Conservation (phyloP, 2,888 invertebrate genomes). For the Acrocyrtus sp. region DNA sequence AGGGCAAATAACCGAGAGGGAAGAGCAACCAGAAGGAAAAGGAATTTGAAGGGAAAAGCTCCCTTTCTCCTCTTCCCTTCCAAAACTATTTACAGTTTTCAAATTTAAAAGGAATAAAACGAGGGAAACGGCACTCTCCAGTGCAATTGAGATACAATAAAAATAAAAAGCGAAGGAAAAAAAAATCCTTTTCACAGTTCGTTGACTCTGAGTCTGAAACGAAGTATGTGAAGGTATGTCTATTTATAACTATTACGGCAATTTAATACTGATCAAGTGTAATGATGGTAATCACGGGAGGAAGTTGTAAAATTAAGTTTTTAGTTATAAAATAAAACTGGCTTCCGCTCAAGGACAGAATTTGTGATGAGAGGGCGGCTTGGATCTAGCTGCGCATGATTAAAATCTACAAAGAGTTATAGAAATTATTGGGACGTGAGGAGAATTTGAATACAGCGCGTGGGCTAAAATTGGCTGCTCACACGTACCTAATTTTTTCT, state of each 20-base stretch:
- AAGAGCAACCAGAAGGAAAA: too few relatives aligned
- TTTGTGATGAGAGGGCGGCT: too few relatives aligned
- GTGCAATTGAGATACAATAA: neutral
- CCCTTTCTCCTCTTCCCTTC: neutral
- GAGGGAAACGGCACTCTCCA: neutral
- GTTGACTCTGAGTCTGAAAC: neutral
- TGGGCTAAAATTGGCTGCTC: too few relatives aligned
- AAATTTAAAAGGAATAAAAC: conserved; percentile 37
- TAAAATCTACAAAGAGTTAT: neutral
- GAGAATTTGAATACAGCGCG: too few relatives aligned
- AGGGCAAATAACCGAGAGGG: neutral
- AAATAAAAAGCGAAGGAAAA: neutral
- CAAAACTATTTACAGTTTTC: conserved; percentile 8
- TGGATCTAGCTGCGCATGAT: too few relatives aligned
- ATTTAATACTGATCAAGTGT: neutral
- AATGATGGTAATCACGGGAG: neutral
- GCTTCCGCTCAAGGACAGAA: too few relatives aligned
- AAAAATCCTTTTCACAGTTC: neutral
- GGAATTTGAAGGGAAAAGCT: neutral
- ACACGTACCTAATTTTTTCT: too few relatives aligned
- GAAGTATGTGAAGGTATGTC: too few relatives aligned
- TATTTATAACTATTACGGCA: neutral
- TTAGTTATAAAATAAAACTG: too few relatives aligned
- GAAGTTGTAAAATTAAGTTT: neutral
- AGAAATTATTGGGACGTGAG: neutral